Evolutionary conservation across 2,888 invertebrate genomes (phyloP).

Genomic region (Frankliniella intonsa): DNA sequence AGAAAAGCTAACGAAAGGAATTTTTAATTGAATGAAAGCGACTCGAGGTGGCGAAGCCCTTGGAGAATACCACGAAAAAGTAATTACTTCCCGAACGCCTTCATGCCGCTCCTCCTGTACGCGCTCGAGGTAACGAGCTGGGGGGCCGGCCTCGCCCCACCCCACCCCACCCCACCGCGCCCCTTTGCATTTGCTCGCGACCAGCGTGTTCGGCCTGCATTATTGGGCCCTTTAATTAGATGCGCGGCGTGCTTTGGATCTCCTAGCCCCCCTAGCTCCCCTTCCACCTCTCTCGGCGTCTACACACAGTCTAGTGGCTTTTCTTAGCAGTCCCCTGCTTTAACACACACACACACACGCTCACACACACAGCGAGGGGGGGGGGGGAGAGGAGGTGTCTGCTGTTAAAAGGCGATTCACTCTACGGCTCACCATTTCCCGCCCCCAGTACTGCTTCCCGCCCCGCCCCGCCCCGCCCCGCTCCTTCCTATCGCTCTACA

Average conservation of each 20-base stretch:
- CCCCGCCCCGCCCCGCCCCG: not conserved
- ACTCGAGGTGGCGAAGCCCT: constrained; percentile 21
- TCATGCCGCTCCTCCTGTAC: not conserved
- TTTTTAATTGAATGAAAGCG: constrained; percentile 23
- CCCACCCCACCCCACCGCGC: not conserved
- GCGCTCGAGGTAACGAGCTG: too few relatives aligned
- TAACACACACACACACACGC: too few relatives aligned
- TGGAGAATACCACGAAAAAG: constrained; percentile 9
- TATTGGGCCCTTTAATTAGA: too few relatives aligned
- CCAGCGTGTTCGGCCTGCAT: too few relatives aligned
- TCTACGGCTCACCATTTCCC: not conserved
- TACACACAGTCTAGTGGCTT: too few relatives aligned
- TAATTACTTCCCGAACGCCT: constrained; percentile 19
- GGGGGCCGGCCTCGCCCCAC: too few relatives aligned
- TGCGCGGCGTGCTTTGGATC: not conserved
- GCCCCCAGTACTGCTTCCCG: not conserved
- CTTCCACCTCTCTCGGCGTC: not conserved
- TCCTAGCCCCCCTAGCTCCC: not conserved
- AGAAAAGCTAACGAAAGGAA: constrained; percentile 12
- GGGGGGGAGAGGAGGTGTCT: too few relatives aligned
- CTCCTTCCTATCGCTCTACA: not conserved
- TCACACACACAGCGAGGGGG: too few relatives aligned
- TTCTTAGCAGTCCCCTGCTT: too few relatives aligned
- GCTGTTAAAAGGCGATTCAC: not conserved
- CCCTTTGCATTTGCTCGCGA: not conserved